Evolutionary conservation across 2,888 invertebrate genomes (phyloP).

Genomic region (Phragmatobia fuliginosa): DNA sequence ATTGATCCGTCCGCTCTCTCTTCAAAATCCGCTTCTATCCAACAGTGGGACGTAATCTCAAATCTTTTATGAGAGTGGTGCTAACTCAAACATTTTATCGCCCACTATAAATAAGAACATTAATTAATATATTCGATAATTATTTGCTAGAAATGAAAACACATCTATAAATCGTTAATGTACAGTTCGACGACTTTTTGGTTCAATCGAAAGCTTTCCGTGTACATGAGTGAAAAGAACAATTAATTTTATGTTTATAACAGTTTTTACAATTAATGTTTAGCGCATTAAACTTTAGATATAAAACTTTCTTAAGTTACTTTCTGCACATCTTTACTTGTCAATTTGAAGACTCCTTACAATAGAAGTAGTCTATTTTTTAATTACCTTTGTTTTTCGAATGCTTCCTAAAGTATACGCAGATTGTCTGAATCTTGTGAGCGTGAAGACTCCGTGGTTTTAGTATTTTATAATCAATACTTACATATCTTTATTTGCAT

Average conservation of each 20-base stretch:
- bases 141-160: slow-evolving; percentile 60
- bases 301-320: neutral
- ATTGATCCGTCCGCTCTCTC: neutral
- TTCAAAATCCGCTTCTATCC: slow-evolving; percentile 16
- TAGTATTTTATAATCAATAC: neutral
- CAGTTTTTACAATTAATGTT: neutral
- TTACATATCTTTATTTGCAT: slow-evolving; percentile 15
- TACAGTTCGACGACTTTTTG: slow-evolving; percentile 56
- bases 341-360: neutral
- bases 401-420: too few species aligned
- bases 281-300: neutral
- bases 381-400: too few species aligned
- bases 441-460: neutral
- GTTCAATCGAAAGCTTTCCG: slow-evolving; percentile 3
- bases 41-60: slow-evolving; percentile 17
- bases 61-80: slow-evolving; percentile 26
- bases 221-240: neutral
- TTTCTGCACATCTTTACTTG: neutral
- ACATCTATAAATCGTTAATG: slow-evolving; percentile 43
- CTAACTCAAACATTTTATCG: slow-evolving; percentile 59
- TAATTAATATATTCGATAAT: slow-evolving; percentile 69
- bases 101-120: slow-evolving; percentile 62
- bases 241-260: neutral
- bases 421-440: neutral
- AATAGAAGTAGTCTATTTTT: neutral